These are phyloP conservation scores for Ectemnius lituratus DNA, from an alignment of 2,888 invertebrate species.

Conservation along the genomic window DNA sequence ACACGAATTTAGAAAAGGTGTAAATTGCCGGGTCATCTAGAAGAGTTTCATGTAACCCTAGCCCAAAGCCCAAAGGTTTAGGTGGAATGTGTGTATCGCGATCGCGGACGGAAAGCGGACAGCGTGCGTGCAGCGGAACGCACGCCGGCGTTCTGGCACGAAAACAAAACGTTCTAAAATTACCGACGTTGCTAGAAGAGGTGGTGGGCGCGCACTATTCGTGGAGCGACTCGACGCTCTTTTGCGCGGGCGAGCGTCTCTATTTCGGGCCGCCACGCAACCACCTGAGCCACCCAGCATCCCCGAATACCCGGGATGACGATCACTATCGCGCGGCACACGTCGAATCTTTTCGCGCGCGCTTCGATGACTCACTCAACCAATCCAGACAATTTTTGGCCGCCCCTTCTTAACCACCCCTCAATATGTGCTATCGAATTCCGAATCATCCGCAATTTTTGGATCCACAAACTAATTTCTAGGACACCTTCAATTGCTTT, in stretches of 20 bases:
- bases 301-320: constrained; percentile 74
- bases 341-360: constrained; percentile 38
- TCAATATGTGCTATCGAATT: too few species aligned
- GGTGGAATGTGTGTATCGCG: background rate
- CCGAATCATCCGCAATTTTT: too few species aligned
- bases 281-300: constrained; percentile 75
- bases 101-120: constrained; percentile 17
- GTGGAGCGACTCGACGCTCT: constrained; percentile 70
- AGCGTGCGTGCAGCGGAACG: constrained; percentile 29
- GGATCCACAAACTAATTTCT: too few species aligned
- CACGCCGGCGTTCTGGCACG: constrained; percentile 59
- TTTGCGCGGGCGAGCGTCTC: constrained; percentile 75
- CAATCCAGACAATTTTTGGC: constrained; percentile 51
- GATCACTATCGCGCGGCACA: constrained; percentile 63
- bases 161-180: constrained; percentile 74
- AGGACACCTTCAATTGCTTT: too few species aligned
- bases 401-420: too few species aligned
- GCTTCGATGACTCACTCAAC: constrained; percentile 51
- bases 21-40: background rate
- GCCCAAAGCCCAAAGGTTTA: background rate
- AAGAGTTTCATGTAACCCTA: background rate
- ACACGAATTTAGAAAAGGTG: background rate
- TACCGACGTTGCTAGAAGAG: constrained; percentile 65
- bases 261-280: constrained; percentile 76
- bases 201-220: constrained; percentile 76